Base-by-base conservation (phyloP, 2,113 vertebrate species). In the Pterocles orientalis region DNA sequence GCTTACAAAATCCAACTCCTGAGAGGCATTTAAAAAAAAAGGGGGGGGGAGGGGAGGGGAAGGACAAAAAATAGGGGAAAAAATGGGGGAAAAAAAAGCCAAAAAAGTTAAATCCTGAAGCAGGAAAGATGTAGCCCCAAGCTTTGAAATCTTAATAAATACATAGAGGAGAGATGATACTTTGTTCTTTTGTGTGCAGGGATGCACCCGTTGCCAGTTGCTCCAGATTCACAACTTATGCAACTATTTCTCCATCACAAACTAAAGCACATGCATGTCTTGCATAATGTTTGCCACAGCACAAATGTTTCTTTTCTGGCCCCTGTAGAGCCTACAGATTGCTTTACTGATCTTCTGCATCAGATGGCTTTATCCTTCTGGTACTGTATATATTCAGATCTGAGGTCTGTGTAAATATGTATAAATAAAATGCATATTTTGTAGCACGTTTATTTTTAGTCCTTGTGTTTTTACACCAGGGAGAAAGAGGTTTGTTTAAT, bases 321-420 rank as follows among this genome's bases (percentile, higher is more conserved):
- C 86, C 41, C 77, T 84, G 77, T 41, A 84, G 53, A 91, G 88
- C 61, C 90, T 84, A 58, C 88, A 95, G 90, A 91, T 93, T 97
- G 79, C 90, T 88, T 95, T 95, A 78, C 92, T 87, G 90, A 93
- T 95, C 93, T 92, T 60, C 47, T 80, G 73, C 81, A 85, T 97
- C 95, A 96, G 89, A 95, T 90, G 82, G 78, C 66, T 95, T 94
- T 80, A 82, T 94, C 94, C 91, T 95, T 97, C 95, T 96, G 94
- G 77, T 92, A 72, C 78, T 79, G 64, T 75, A 33, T 91, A 51
- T 51, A 93, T 86, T 81, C 82, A 69, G 89, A 89, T 79, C 83
- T 58, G 81, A 93, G 91, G 84, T 91, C 90, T 91, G 21, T 73
- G 82, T 96, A 88, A 94, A 96, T 91, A 93, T 48, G 51, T 91